These are phyloP conservation scores for Nixonia krombeini DNA, from an alignment of 1,140 invertebrate genomes.

Conservation along the genomic window DNA sequence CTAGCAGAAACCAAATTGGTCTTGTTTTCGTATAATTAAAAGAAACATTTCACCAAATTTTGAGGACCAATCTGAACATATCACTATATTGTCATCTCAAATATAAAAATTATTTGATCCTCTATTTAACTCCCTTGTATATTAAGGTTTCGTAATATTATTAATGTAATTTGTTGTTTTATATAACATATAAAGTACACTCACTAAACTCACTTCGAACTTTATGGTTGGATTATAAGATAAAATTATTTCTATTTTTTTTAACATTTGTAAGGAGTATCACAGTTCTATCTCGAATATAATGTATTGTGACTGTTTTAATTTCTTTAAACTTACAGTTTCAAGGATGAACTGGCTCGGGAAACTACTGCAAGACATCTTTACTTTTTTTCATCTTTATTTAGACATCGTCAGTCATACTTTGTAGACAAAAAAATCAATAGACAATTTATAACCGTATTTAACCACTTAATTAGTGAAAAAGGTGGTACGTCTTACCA, in stretches of 20 bases:
- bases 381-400: slow-evolving; percentile 59
- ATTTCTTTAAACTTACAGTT: slow-evolving; percentile 73
- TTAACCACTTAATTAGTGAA: slow-evolving; percentile 24
- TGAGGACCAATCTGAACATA: slow-evolving; percentile 8
- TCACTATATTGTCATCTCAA: no score
- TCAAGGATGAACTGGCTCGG: slow-evolving; percentile 62
- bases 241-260: no score
- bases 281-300: background rate
- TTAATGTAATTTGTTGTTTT: no score
- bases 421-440: slow-evolving; percentile 34
- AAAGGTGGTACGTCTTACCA: slow-evolving; percentile 34
- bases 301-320: slow-evolving; percentile 68
- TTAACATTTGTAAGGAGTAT: background rate
- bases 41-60: slow-evolving; percentile 21
- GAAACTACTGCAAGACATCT: slow-evolving; percentile 63
- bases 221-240: background rate
- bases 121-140: slow-evolving; percentile 12
- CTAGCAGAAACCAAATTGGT: slow-evolving; percentile 64
- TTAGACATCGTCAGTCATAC: slow-evolving; percentile 44
- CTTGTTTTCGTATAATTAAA: slow-evolving; percentile 45
- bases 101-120: no score
- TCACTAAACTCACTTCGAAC: no score
- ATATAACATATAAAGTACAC: no score
- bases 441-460: slow-evolving; percentile 22
- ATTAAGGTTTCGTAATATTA: slow-evolving; percentile 7